Base-by-base conservation (phyloP, 2,797 vertebrate genomes). In the Catostomus latipinnis region DNA sequence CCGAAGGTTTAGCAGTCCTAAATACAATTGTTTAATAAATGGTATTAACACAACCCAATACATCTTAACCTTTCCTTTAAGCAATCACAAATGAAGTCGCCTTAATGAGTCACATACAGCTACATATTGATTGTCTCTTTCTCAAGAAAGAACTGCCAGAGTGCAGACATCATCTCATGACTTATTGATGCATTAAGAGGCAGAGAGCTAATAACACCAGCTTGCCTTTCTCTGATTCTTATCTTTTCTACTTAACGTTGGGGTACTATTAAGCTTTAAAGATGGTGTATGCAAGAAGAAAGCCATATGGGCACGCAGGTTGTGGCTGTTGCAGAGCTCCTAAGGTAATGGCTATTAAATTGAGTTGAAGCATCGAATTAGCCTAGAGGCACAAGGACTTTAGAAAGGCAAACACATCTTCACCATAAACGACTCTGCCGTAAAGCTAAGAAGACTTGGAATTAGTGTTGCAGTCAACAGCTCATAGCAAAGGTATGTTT, bases 261-360 rank as follows among this genome's bases (percentile, higher is more conserved):
- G 53, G 78, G 72, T 65, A 65, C 56, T 57, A 75, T 71, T 74
- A 79, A 74, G 76, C 76, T 60, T 70, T 74, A 69, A 80, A 65
- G 22, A 71, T 78, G 65, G 66, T 58, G 76, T 63, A 78, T 79
- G 76, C 73, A 69, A 72, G 83, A 83, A 81, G 87, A 84, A 89
- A 89, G 70, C 66, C 82, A 80, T 76, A 79, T 81, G 75, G 83
- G 81, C 84, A 89, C 71, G 73, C 88, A 83, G 88, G 91, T 91
- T 83, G 77, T 84, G 90, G 93, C 90, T 92, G 89, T 91, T 86
- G 90, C 84, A 89, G 87, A 87, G 73, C 83, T 85, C 89, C 89
- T 74, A 78, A 88, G 91, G 90, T 90, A 85, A 90, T 88, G 85
- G 86, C 80, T 88, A 88, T 83, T 84, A 75, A 81, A 91, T 90